A percentile compares a stretch with the other conserved stretches of the same genome.
Evolutionary conservation across 2,797 vertebrate genomes (phyloP).

Genomic region (Gallinago stenura): DNA sequence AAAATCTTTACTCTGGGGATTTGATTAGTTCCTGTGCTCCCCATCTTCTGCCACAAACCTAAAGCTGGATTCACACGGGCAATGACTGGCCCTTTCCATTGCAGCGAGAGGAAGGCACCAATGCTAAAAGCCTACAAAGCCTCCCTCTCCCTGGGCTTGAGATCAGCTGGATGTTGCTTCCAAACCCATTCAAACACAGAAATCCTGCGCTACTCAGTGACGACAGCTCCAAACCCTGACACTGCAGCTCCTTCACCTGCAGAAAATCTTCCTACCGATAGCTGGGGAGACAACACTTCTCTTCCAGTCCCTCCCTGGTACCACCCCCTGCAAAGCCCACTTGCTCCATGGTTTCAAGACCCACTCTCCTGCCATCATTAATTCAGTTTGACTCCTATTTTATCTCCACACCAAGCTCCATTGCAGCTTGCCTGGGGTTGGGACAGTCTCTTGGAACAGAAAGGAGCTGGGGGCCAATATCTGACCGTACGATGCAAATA

Average conservation of each 20-base stretch:
- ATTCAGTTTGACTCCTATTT: neutral
- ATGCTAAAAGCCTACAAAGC: neutral
- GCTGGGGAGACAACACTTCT: neutral
- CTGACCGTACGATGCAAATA: accelerated
- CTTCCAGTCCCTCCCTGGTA: neutral
- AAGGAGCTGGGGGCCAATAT: neutral
- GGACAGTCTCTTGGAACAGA: neutral
- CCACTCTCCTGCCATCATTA: neutral
- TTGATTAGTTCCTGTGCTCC: neutral
- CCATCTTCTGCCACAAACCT: neutral
- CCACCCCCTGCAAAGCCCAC: neutral
- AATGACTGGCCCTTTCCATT: neutral
- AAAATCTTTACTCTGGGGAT: neutral
- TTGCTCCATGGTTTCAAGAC: accelerated
- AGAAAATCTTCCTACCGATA: neutral
- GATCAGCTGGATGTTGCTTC: neutral
- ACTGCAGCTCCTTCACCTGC: neutral
- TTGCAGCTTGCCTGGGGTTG: neutral
- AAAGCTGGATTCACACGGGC: neutral
- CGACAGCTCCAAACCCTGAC: neutral
- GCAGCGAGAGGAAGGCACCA: neutral
- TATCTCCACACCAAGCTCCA: neutral
- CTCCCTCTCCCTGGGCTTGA: neutral
- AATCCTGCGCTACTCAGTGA: neutral
- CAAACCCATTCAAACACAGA: neutral